Evolutionary conservation across 2,113 vertebrate species (phyloP).

Genomic region (Falco punctatus): DNA sequence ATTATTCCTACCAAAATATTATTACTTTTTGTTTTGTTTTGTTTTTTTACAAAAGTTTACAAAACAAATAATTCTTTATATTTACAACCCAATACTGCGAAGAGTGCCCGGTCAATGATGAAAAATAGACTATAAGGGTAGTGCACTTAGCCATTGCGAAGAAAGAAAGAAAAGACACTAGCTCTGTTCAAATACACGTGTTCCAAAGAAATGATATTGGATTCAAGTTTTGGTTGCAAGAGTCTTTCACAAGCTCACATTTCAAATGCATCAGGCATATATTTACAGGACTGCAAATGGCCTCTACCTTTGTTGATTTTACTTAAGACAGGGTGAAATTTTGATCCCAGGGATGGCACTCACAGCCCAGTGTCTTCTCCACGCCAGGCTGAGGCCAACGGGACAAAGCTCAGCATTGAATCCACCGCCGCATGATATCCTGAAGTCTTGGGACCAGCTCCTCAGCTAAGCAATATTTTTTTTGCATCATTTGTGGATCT

Average conservation of each 20-base stretch:
- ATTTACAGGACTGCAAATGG: conserved; percentile 8
- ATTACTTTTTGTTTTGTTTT: conserved; percentile 49
- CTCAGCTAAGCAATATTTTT: background rate
- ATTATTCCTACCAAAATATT: conserved; percentile 85
- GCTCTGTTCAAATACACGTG: background rate
- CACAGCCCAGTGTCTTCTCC: background rate
- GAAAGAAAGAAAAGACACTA: conserved; percentile 10
- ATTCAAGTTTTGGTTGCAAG: conserved; percentile 55
- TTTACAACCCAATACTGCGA: conserved; percentile 79
- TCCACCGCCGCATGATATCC: background rate
- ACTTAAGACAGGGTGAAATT: background rate
- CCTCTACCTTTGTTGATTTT: background rate
- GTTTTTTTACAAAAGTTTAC: conserved; percentile 90
- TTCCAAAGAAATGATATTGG: conserved; percentile 40
- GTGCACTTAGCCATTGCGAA: conserved; percentile 61
- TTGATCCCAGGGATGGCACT: background rate
- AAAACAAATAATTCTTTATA: conserved; percentile 81
- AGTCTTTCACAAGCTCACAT: conserved; percentile 18
- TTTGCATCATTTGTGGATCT: background rate
- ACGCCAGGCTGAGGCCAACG: background rate
- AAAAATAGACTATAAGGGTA: conserved; percentile 71
- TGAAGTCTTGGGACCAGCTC: background rate
- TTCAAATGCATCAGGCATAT: conserved; percentile 12
- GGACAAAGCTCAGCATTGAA: background rate
- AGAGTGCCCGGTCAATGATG: conserved; percentile 58